Percentiles rank a stretch among this genome's conserved stretches.
phyloP scores from a whole-genome alignment of 2,888 invertebrate species.

The Eristalis pertinax region DNA sequence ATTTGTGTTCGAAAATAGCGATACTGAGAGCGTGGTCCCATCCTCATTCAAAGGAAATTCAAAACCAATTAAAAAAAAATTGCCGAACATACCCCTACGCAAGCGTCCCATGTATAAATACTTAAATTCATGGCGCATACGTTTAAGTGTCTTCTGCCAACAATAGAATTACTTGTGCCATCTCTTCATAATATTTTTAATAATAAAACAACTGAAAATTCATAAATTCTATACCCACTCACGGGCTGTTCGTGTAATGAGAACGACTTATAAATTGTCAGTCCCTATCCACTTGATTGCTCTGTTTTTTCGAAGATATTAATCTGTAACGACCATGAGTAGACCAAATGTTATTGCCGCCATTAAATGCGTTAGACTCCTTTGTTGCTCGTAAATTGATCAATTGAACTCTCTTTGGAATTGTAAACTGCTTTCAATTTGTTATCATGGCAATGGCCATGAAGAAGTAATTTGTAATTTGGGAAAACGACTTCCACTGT shows the following conservation, averaged over 20 bases:
- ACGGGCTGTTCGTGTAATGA: not conserved
- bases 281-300: not conserved
- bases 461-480: not conserved
- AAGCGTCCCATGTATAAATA: not conserved
- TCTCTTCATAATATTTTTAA: not conserved
- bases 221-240: not conserved
- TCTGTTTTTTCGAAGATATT: not conserved
- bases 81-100: not conserved
- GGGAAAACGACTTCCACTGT: not conserved
- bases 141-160: not conserved
- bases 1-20: not conserved
- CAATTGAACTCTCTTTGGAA: constrained; percentile 15
- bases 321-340: not conserved
- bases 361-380: not conserved
- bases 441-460: constrained; percentile 4
- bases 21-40: not conserved
- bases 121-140: not conserved
- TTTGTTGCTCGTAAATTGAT: constrained; percentile 19
- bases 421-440: constrained; percentile 22
- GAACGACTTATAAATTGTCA: not conserved
- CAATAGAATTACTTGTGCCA: not conserved
- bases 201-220: not conserved
- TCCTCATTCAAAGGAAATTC: not conserved
- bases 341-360: not conserved
- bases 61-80: not conserved